Base-by-base conservation (phyloP, 2,888 invertebrate species). In the Drosophila subquinaria region DNA sequence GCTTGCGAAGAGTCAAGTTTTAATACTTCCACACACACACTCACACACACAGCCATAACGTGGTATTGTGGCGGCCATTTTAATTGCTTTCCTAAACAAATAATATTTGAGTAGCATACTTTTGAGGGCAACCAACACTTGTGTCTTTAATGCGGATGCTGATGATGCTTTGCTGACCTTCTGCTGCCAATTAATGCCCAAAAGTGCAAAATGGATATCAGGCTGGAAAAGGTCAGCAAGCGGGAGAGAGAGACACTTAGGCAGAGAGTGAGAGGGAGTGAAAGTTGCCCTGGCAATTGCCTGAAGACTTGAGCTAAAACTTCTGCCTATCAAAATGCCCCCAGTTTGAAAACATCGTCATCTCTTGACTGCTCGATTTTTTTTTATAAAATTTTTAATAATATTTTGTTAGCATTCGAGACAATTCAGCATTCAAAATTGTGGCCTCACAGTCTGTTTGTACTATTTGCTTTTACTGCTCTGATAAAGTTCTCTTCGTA, bases 71-170 rank as follows among this genome's bases (percentile, higher is more conserved):
- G 66, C 62, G 73, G 76, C 70, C 75, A 76, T 89, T 87, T 88
- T 89, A 89, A 89, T 86, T 87, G 86, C 86, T 76, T 69, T 74
- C 87, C 87, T 83, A 87, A 89, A 76, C 89, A 89, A 89, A 89
- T 89, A 83, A 87, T 76, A 73, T 48, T 89, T 69, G 71, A 86
- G 81, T 63, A 71, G 78, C 83, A 71, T 61, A 80, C 80, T 85
- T 78, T 76, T 63, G 20, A 61, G 60, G 48, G 66, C 45, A 20
- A 50, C 60, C 68, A 52, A 65, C 71, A 70, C 63, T 75, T 65
- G 71, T 66, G 63, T 51, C 66, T 70, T 73, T 73, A 59, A 67
- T 64, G 62, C 42, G 63, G 17, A 13, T 47, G 55, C 11, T 43
- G 51, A 42, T 36, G 33, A 15, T 60, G 59, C 51, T 40, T 23